phyloP scores from a whole-genome alignment of 2,888 invertebrate species.

The Tetragonula carbonaria region DNA sequence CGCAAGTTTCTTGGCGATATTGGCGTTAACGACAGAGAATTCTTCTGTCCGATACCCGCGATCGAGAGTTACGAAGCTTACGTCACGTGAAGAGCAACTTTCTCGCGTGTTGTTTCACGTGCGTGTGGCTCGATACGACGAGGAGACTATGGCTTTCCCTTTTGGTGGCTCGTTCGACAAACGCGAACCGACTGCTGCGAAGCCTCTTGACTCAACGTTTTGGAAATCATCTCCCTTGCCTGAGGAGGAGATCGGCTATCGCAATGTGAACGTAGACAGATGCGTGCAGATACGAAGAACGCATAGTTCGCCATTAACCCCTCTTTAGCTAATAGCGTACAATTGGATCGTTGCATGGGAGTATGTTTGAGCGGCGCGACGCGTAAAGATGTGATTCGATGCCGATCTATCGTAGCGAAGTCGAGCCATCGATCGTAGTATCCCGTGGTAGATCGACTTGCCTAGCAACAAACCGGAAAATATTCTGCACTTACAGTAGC shows the following conservation, averaged over 20 bases:
- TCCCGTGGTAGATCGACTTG: too few relatives aligned
- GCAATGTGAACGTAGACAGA: conserved; percentile 66
- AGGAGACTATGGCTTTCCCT: not conserved
- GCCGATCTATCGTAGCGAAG: not conserved
- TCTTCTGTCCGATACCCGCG: not conserved
- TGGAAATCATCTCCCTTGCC: conserved; percentile 26
- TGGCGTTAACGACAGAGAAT: not conserved
- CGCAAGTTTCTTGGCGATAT: not conserved
- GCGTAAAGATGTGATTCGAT: conserved; percentile 33
- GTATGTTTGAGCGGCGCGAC: conserved; percentile 49
- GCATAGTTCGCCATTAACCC: conserved; percentile 76
- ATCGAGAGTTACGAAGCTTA: not conserved
- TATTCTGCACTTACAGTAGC: too few relatives aligned
- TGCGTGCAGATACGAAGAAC: conserved; percentile 56
- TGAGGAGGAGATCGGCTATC: conserved; percentile 52
- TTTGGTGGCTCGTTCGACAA: not conserved
- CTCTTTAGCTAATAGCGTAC: conserved; percentile 74
- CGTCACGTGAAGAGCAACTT: not conserved
- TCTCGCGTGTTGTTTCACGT: not conserved
- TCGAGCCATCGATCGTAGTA: too few relatives aligned
- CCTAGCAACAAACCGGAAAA: too few relatives aligned
- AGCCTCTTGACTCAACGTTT: not conserved
- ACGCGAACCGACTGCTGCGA: too few relatives aligned
- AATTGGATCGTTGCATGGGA: conserved; percentile 71
- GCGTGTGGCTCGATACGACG: not conserved